phyloP scores from a whole-genome alignment of 1,140 invertebrate genomes.

The Drosophila pachea region DNA sequence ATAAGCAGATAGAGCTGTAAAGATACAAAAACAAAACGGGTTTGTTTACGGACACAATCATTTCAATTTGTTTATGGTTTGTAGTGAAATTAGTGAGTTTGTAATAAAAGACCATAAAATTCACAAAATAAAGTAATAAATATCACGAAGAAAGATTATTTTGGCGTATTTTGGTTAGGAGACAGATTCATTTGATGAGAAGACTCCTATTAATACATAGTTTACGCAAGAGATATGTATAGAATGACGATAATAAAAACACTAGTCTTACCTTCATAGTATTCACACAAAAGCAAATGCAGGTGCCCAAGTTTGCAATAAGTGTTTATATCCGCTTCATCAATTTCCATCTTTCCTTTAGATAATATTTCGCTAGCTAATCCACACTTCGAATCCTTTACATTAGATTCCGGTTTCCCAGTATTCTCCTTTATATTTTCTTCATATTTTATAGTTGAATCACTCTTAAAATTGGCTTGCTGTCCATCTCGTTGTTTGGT shows the following conservation, averaged over 20 bases:
- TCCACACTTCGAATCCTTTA: slow-evolving; percentile 22
- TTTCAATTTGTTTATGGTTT: not conserved
- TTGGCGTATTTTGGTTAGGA: no score
- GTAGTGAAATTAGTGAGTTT: no score
- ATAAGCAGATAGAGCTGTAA: slow-evolving; percentile 93
- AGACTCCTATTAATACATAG: no score
- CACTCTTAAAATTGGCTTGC: slow-evolving; percentile 79
- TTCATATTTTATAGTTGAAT: slow-evolving; percentile 1
- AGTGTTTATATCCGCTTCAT: slow-evolving; percentile 90
- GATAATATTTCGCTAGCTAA: not conserved
- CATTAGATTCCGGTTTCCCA: slow-evolving; percentile 10
- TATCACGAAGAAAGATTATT: no score
- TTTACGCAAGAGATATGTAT: no score
- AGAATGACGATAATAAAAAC: not conserved
- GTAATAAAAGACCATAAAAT: no score
- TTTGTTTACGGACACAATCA: not conserved
- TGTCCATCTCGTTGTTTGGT: slow-evolving; percentile 9
- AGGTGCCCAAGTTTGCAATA: slow-evolving; percentile 97
- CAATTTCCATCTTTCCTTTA: slow-evolving; percentile 14
- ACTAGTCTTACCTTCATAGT: slow-evolving; percentile 88
- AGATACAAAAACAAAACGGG: not conserved
- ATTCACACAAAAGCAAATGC: slow-evolving; percentile 93
- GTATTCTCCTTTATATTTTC: slow-evolving; percentile 37
- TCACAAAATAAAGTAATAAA: no score
- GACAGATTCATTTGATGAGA: no score